Evolutionary conservation across 2,888 invertebrate genomes (phyloP).

Genomic region (Zootermopsis nevadensis): DNA sequence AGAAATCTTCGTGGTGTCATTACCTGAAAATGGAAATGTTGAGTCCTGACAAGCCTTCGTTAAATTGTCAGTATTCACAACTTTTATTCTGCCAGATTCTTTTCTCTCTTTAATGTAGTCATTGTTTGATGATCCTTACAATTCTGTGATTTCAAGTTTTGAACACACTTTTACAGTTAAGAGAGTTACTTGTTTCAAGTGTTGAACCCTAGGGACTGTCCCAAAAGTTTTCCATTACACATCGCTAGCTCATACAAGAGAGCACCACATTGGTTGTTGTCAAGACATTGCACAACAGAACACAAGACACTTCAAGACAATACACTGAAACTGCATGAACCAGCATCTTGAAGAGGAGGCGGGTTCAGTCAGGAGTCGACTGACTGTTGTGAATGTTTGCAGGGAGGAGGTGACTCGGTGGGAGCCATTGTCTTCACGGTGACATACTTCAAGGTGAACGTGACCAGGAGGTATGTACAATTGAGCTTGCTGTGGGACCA

Average conservation of each 20-base stretch:
- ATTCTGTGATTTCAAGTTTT: too few species aligned
- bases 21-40: too few species aligned
- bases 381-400: constrained; percentile 41
- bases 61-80: too few species aligned
- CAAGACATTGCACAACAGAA: constrained; percentile 42
- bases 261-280: constrained; percentile 35
- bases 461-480: constrained; percentile 10
- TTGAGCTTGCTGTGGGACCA: neutral
- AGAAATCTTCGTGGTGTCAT: too few species aligned
- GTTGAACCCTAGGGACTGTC: too few species aligned
- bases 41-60: too few species aligned
- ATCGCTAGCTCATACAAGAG: constrained; percentile 39
- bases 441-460: neutral
- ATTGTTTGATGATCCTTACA: too few species aligned
- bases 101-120: too few species aligned
- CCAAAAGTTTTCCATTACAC: too few species aligned
- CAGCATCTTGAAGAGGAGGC: constrained; percentile 24
- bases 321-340: constrained; percentile 39
- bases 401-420: constrained; percentile 6
- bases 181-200: too few species aligned
- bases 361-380: constrained; percentile 34
- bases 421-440: neutral
- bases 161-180: too few species aligned
- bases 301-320: constrained; percentile 41
- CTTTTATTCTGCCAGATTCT: too few species aligned